These are phyloP conservation scores for Antechinus flavipes DNA, from an alignment of 2,113 vertebrate genomes.

Conservation along the genomic window DNA sequence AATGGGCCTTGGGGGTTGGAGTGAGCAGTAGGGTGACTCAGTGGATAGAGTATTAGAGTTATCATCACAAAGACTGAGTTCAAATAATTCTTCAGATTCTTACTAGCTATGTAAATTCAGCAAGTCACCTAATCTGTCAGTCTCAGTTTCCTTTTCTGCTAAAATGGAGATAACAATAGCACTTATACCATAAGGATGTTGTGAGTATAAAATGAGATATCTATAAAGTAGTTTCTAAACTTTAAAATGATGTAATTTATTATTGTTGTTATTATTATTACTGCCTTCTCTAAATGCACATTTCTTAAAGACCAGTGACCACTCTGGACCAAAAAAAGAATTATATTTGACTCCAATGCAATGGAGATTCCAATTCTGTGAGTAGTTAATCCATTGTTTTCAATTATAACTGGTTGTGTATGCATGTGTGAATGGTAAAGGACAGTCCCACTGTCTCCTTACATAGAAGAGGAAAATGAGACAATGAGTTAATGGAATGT, in stretches of 20 bases:
- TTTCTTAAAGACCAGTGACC: slow-evolving; percentile 4
- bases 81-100: neutral
- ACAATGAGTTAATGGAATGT: neutral
- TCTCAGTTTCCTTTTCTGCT: neutral
- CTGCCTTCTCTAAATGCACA: slow-evolving; percentile 11
- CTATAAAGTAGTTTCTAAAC: neutral
- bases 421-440: slow-evolving; percentile 30
- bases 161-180: neutral
- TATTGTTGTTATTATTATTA: neutral
- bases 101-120: neutral
- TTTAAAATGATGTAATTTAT: neutral
- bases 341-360: neutral
- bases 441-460: neutral
- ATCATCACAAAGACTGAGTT: neutral
- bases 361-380: neutral
- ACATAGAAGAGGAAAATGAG: neutral
- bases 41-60: neutral
- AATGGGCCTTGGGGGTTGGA: slow-evolving; percentile 4
- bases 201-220: neutral
- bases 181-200: neutral
- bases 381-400: neutral
- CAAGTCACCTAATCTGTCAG: neutral
- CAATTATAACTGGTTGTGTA: neutral
- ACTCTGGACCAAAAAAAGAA: slow-evolving; percentile 5
- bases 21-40: neutral